Evolutionary conservation across 1,140 invertebrate genomes (phyloP), one percentile per base, ranked within the genome.

Genomic region (Bombus vancouverensis): DNA sequence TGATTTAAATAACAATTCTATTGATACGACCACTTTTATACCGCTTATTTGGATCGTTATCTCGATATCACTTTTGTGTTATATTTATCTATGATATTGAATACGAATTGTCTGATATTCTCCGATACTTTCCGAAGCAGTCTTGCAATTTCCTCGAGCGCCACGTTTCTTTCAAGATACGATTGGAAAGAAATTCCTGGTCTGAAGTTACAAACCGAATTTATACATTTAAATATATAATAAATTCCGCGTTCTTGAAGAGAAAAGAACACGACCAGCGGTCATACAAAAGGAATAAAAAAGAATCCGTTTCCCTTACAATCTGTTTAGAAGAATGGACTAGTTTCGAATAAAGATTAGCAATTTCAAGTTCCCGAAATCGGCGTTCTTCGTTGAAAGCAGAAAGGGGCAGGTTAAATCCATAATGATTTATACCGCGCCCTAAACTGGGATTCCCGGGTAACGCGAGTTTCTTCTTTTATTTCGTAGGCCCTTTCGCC

Each of bases 361-460:
- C 65, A 53, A 53, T 66, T 32, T 53, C 47, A 53, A 53, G 32
- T 80, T 53, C 3, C 42, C 32, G 47, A 44, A 53, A 53, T 53
- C 18, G 47, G 1, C 6, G 18, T 80, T 32, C 2, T 12, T 28
- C 25, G 44, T 8, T 34, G 34, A 71, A 57, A 80, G 78, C 34
- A 39, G 1, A 74, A 47, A n/a, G 25, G 22, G 39, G 39, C 70
- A 28, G 37, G 47, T 12, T 73, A 42, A 81, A 65, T 73, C 53
- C 70, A 22, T 47, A 47, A 82, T 74, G 80, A 82, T 82, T 82
- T 82, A 82, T 74, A 65, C 39, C n/a, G n/a, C 10, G n/a, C 32
- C 25, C 42, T 47, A 75, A 75, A 47, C 37, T 53, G 57, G 32
- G 32, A 28, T 66, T 66, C 39, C 28, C 71, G 25, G 13, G 3